phyloP scores from a whole-genome alignment of 2,797 vertebrate genomes.

The Coilia nasus region DNA sequence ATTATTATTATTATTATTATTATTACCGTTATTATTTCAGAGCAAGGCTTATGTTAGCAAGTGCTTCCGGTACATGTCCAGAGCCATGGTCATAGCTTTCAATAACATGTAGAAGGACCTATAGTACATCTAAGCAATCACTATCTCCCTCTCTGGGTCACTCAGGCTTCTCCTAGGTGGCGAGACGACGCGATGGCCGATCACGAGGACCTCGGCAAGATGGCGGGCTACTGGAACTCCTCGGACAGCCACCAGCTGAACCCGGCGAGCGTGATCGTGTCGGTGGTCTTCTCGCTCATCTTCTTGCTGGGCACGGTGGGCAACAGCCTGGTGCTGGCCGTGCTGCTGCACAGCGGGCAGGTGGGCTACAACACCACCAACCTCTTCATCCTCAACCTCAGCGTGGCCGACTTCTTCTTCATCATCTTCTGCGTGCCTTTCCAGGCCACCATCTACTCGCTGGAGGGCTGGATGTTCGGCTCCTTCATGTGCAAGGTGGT shows the following conservation, averaged over 20 bases:
- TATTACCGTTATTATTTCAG: too few species aligned
- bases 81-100: background rate
- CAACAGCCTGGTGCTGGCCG: constrained; percentile 86
- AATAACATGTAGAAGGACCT: background rate
- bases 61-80: background rate
- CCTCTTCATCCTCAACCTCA: constrained; percentile 90
- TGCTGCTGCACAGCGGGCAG: constrained; percentile 83
- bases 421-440: constrained; percentile 92
- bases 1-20: too few species aligned
- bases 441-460: constrained; percentile 90
- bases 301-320: constrained; percentile 86
- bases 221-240: constrained; percentile 71
- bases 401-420: constrained; percentile 90
- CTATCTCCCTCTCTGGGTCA: constrained; percentile 10
- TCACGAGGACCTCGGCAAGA: constrained; percentile 76
- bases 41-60: background rate
- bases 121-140: background rate
- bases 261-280: constrained; percentile 82
- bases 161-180: background rate
- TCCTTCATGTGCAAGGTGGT: constrained; percentile 91
- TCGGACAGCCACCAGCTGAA: constrained; percentile 82
- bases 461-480: constrained; percentile 89
- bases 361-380: constrained; percentile 87
- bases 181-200: constrained; percentile 73
- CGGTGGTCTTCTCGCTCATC: constrained; percentile 88